Evolutionary conservation across 2,113 vertebrate species (phyloP).

Genomic region (Probosciger aterrimus): DNA sequence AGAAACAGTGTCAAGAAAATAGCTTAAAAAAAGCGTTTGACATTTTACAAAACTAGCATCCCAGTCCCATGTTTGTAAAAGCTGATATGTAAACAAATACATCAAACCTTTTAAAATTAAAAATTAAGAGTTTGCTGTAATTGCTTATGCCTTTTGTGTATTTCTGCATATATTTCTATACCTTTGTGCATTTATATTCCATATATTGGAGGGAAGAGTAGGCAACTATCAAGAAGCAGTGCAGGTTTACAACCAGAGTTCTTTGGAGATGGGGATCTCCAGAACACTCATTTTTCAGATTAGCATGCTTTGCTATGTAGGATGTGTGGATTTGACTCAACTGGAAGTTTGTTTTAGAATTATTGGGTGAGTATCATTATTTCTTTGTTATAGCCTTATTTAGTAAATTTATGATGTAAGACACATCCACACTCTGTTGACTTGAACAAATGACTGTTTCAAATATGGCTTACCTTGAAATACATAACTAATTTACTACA

Average conservation of each 20-base stretch:
- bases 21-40: not conserved
- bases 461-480: not conserved
- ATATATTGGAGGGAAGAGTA: not conserved
- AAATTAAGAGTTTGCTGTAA: not conserved
- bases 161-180: not conserved
- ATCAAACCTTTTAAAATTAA: not conserved
- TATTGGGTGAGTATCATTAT: not conserved
- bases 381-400: not conserved
- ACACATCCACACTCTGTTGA: not conserved
- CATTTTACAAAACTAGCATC: not conserved
- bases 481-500: not conserved
- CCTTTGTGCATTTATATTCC: not conserved
- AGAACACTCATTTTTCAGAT: not conserved
- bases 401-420: not conserved
- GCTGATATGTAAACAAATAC: not conserved
- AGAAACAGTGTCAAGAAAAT: not conserved
- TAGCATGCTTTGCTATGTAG: not conserved
- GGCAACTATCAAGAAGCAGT: not conserved
- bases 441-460: not conserved
- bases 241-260: not conserved
- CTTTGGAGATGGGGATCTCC: not conserved
- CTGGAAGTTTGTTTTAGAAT: not conserved
- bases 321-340: not conserved
- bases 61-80: not conserved
- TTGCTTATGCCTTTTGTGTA: not conserved